Base-by-base conservation (phyloP, 2,797 vertebrate species). In the Cyprinodon diabolis region DNA sequence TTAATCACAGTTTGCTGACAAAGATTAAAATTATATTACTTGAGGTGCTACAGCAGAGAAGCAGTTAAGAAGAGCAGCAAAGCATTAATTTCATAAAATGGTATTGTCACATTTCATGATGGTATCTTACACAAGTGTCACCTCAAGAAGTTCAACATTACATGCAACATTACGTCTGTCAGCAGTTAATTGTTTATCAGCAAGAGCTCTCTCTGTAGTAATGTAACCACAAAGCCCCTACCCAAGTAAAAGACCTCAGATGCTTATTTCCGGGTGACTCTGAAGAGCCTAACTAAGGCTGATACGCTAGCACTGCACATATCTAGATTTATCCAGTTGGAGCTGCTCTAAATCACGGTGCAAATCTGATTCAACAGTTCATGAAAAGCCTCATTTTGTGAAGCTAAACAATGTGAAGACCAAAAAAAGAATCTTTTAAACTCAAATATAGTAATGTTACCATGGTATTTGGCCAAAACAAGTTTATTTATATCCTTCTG, bases 121-220 rank as follows among this genome's bases (percentile, higher is more conserved):
- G 66, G 4, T 1, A 3, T 60, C 47, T 84, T 80, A 89, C 87
- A 77, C 78, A 89, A 89, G 82, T 87, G 79, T 86, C 82, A 84
- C 86, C 74, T 82, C 86, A 90, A 76, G 65, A 87, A 72, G 76
- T 84, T 83, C 80, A 89, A 81, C 78, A 75, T 85, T 89, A 89
- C 81, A 83, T 83, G 77, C 80, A 87, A 78, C 58, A 69, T 82
- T 63, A 71, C 54, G 49, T 89, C 84, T 66, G 78, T 84, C 82
- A 81, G 80, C 81, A 84, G 86, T 68, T 84, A 69, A 90, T 82
- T 74, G 57, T 78, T 68, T 76, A 72, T 7, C 83, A 76, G 76
- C n/a, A 45, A 48, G 11, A 58, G 49, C 69, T 49, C 72, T 74
- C 35, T 74, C 56, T 77, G 62, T 71, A 63, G 23, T 8, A 23